Conservation (phyloP, 2,113 vertebrate species). For the Notothenia rossii region DNA sequence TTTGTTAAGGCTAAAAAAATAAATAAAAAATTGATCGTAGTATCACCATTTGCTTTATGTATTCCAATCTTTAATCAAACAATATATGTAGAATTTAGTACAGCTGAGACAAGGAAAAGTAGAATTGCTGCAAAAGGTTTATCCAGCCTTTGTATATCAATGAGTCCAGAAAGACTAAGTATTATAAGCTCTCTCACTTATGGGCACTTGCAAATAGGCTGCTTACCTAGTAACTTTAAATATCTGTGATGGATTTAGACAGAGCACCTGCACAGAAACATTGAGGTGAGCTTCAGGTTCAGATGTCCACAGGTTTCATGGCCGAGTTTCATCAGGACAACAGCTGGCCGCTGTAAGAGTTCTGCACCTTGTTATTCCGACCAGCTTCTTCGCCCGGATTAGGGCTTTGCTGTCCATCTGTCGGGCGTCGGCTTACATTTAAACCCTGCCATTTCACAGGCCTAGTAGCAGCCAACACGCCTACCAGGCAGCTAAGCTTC, state of each 20-base stretch:
- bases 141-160: too few species aligned
- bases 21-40: neutral
- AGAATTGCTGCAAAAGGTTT: too few species aligned
- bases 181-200: too few species aligned
- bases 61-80: too few species aligned
- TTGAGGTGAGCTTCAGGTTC: slow-evolving; percentile 50
- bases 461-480: slow-evolving; percentile 50
- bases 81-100: too few species aligned
- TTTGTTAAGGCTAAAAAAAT: neutral
- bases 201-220: too few species aligned
- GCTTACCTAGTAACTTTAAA: too few species aligned
- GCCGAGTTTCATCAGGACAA: slow-evolving; percentile 54
- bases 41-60: too few species aligned
- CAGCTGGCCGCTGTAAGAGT: slow-evolving; percentile 76
- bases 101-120: too few species aligned
- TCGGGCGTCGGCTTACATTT: slow-evolving; percentile 76
- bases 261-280: slow-evolving; percentile 34
- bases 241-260: neutral
- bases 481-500: slow-evolving; percentile 65
- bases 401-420: slow-evolving; percentile 82
- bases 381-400: slow-evolving; percentile 77
- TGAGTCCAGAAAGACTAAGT: too few species aligned
- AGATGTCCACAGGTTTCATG: slow-evolving; percentile 47
- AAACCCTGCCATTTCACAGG: slow-evolving; percentile 79
- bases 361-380: slow-evolving; percentile 77